These are phyloP conservation scores for Microtus richardsoni DNA, from an alignment of 2,113 vertebrate genomes.

Conservation along the genomic window DNA sequence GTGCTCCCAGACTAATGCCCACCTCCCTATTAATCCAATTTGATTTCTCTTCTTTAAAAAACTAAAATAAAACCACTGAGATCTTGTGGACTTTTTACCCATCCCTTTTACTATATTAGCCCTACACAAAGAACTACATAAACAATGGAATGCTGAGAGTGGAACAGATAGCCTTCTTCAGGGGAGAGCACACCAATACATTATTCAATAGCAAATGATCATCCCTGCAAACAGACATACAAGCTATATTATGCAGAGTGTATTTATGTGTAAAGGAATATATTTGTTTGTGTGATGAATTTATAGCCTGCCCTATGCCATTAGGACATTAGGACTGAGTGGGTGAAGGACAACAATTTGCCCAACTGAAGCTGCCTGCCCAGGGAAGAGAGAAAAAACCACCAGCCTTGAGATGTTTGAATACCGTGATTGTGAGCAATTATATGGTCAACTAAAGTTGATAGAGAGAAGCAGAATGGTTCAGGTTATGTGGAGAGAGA, in stretches of 20 bases:
- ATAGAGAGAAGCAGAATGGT: background rate
- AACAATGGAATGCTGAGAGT: background rate
- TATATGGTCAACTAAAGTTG: background rate
- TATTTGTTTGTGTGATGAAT: background rate
- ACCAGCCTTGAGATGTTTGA: background rate
- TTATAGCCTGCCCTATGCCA: background rate
- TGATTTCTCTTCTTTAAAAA: background rate
- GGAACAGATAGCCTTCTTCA: background rate
- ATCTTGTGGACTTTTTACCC: background rate
- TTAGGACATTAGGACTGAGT: background rate
- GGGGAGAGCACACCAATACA: background rate
- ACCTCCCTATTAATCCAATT: background rate
- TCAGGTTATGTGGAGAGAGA: background rate
- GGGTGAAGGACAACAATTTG: background rate
- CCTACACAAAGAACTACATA: background rate
- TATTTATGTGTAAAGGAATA: background rate
- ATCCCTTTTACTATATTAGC: background rate
- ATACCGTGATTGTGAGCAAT: background rate
- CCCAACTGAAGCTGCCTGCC: background rate
- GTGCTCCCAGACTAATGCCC: background rate
- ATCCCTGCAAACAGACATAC: background rate
- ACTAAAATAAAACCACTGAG: background rate
- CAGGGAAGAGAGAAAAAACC: background rate
- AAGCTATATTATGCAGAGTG: background rate
- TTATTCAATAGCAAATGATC: background rate